These are phyloP conservation scores for Meda fulgida DNA, from an alignment of 2,797 vertebrate species.

Conservation along the genomic window DNA sequence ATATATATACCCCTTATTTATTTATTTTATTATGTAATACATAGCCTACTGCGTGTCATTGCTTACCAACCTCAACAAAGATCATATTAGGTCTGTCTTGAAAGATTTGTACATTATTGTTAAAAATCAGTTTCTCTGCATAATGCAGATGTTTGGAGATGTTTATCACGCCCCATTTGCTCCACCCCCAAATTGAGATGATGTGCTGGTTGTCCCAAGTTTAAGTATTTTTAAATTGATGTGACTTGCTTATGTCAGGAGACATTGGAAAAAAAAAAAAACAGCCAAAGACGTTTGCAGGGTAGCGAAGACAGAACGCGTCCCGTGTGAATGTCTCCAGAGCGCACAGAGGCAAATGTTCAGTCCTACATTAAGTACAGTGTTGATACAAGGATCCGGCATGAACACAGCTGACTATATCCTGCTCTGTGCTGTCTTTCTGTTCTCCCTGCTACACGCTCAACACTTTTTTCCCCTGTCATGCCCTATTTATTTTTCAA, in stretches of 20 bases:
- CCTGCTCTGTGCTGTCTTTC: slow-evolving; percentile 36
- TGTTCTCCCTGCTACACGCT: slow-evolving; percentile 33
- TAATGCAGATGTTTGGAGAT: not conserved
- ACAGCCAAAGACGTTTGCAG: not conserved
- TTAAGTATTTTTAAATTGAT: not conserved
- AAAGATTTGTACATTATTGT: not conserved
- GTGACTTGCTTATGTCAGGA: not conserved
- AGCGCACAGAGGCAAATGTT: not conserved
- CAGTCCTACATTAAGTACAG: not conserved
- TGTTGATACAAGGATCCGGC: slow-evolving; percentile 9
- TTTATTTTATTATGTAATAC: not conserved
- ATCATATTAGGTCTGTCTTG: not conserved
- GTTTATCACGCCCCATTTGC: not conserved
- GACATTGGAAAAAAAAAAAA: not conserved
- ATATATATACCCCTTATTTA: no score
- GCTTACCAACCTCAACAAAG: not conserved
- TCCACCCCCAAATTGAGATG: not conserved
- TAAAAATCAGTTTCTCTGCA: not conserved
- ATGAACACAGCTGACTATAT: slow-evolving; percentile 20
- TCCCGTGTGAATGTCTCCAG: not conserved
- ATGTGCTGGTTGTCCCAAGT: not conserved
- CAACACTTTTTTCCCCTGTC: slow-evolving; percentile 36
- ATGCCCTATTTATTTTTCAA: slow-evolving; percentile 59
- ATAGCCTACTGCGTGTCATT: not conserved
- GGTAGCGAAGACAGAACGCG: not conserved